These are phyloP conservation scores for Nematolebias whitei DNA, from an alignment of 2,113 vertebrate species.

Conservation along the genomic window DNA sequence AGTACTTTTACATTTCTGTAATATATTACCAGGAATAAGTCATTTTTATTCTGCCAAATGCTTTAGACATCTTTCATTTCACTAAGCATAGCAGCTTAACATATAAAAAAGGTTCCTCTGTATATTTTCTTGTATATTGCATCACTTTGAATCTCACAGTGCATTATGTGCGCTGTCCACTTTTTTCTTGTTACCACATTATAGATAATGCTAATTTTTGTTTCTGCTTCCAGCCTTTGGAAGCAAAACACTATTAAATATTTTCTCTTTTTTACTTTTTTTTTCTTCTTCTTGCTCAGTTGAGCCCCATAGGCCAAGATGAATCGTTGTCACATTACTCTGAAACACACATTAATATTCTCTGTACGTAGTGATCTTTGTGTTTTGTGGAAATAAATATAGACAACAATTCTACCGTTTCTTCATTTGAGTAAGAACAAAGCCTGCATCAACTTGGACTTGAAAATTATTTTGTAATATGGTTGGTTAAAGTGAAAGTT, in stretches of 20 bases:
- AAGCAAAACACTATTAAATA: conserved; percentile 68
- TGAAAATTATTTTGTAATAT: conserved; percentile 32
- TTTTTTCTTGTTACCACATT: conserved; percentile 63
- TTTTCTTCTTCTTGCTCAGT: conserved; percentile 55
- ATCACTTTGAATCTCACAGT: conserved; percentile 18
- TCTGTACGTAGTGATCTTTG: conserved; percentile 41
- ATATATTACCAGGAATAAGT: conserved; percentile 29
- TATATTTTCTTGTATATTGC: conserved; percentile 11
- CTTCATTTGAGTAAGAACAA: conserved; percentile 32
- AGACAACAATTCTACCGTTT: conserved; percentile 30
- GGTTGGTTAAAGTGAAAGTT: not conserved
- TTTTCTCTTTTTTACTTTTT: conserved; percentile 53
- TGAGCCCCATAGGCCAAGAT: conserved; percentile 60
- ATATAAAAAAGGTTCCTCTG: not conserved
- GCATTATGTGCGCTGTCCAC: conserved; percentile 25
- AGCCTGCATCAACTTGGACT: conserved; percentile 23
- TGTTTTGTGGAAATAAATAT: conserved; percentile 65
- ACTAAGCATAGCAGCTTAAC: not conserved
- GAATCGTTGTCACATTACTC: conserved; percentile 55
- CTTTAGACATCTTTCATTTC: conserved; percentile 10
- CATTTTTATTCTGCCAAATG: conserved; percentile 23
- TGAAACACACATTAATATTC: conserved; percentile 70
- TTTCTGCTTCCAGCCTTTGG: conserved; percentile 57
- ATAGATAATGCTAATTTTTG: conserved; percentile 69
- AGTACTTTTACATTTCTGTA: conserved; percentile 19